Evolutionary conservation across 2,888 invertebrate species (phyloP), one percentile per base, ranked within the genome.

Genomic region (Cerceris rybyensis): DNA sequence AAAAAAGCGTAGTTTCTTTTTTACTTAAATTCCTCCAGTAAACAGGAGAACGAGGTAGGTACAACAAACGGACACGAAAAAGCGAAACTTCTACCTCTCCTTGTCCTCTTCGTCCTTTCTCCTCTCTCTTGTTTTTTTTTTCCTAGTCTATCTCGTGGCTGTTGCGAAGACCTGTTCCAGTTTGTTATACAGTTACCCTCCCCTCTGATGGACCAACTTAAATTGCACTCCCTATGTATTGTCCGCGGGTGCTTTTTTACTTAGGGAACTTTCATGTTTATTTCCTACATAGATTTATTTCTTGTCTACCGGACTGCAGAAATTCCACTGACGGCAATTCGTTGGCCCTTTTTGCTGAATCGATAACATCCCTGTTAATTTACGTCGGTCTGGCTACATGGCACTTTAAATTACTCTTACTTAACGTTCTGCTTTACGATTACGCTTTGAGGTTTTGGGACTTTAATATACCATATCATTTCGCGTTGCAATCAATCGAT

Each of bases 141-240:
- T 43, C 28, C 60, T 57, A 46, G 58, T 9, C 50, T 39, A 42
- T 65, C 52, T 4, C 28, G 2, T 28, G 28, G 28, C 49, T 64
- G 60, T 63, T 46, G 75, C 28, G 54, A 28, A 70, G 61, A 42
- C 46, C n/a, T 67, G 63, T 55, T 72, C 71, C 41, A 64, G 67
- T 59, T 50, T 57, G 70, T 83, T 78, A 67, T 57, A 64, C 57
- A 46, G 78, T 71, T 73, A 70, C 66, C 66, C 46, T 64, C 16
- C 66, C 66, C 46, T 63, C 16, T 58, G 70, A 83, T 64, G 81
- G 68, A 50, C 55, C 63, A 83, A 81, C 75, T 78, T 83, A 63
- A 43, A 79, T 78, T 70, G 66, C 58, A 59, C 39, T 54, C 49
- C 6, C 49, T 14, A 49, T 28, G 59, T 59, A 59, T 59, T 42